Evolutionary conservation across 2,888 invertebrate genomes (phyloP).

Genomic region (Eustalomyia histrio): DNA sequence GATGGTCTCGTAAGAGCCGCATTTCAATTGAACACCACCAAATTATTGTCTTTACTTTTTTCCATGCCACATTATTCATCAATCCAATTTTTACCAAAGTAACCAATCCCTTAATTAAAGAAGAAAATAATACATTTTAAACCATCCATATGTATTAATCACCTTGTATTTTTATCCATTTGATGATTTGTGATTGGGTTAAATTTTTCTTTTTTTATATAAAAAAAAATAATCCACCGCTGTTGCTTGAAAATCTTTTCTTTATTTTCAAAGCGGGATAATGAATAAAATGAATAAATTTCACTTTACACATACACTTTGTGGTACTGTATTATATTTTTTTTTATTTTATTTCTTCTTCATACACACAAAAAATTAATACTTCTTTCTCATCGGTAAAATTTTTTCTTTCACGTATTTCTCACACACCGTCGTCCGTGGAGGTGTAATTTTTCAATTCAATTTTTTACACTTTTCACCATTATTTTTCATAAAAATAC

Average conservation of each 20-base stretch:
- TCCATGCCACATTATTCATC: slow-evolving; percentile 17
- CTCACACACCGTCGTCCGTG: slow-evolving; percentile 51
- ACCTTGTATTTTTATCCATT: slow-evolving; percentile 51
- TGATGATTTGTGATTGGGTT: slow-evolving; percentile 15
- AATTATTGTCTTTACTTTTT: slow-evolving; percentile 32
- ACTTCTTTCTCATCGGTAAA: slow-evolving; percentile 52
- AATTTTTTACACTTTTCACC: slow-evolving; percentile 54
- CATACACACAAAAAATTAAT: slow-evolving; percentile 48
- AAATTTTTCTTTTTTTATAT: slow-evolving; percentile 13
- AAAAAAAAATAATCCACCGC: slow-evolving; percentile 10
- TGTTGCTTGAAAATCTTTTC: slow-evolving; percentile 11
- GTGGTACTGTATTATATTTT: slow-evolving; percentile 49
- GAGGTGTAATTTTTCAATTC: slow-evolving; percentile 57
- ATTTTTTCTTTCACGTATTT: slow-evolving; percentile 57
- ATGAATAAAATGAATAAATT: slow-evolving; percentile 38
- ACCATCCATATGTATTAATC: slow-evolving; percentile 36
- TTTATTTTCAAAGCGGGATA: slow-evolving; percentile 47
- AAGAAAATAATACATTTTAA: slow-evolving; percentile 4
- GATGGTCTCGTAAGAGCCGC: slow-evolving; percentile 61
- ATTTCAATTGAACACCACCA: slow-evolving; percentile 51
- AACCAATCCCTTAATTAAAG: slow-evolving; percentile 22
- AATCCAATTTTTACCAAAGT: slow-evolving; percentile 19
- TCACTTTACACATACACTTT: slow-evolving; percentile 58
- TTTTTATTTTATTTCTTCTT: slow-evolving; percentile 32
- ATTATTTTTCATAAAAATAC: slow-evolving; percentile 64